Evolutionary conservation across 2,888 invertebrate genomes (phyloP).

Genomic region (Teleiodes luculella): DNA sequence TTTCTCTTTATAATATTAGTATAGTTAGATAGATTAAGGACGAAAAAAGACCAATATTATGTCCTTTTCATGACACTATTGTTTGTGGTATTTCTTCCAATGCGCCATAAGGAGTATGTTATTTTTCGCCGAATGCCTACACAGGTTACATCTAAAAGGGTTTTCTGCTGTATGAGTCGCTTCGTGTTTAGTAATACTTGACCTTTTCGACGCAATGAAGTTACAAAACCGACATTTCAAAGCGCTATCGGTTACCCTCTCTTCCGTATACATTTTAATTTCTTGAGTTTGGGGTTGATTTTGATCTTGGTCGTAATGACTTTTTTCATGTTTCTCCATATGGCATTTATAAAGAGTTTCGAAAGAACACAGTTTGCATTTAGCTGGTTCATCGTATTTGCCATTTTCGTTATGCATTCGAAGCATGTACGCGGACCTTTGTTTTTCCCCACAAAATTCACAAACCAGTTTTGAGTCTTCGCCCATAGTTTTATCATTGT

Average conservation of each 20-base stretch:
- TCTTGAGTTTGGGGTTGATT: neutral
- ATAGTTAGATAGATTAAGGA: no score
- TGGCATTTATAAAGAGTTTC: neutral
- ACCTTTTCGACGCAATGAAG: conserved; percentile 36
- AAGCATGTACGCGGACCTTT: neutral
- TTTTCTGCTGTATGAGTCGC: conserved; percentile 51
- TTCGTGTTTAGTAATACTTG: conserved; percentile 49
- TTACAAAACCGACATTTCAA: conserved; percentile 6
- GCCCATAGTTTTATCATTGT: neutral
- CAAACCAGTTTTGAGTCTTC: neutral
- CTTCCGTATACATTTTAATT: neutral
- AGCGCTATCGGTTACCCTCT: neutral
- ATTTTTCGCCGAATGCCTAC: conserved; percentile 46
- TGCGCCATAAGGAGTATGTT: conserved; percentile 45
- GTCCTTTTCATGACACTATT: no score
- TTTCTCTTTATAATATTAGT: no score
- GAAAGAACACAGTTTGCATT: neutral
- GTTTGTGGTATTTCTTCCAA: conserved; percentile 36
- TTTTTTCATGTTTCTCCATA: neutral
- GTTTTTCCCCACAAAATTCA: neutral
- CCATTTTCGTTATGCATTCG: neutral
- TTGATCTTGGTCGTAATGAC: neutral
- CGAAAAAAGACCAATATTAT: no score
- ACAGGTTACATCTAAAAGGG: conserved; percentile 47
- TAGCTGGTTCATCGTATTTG: neutral